Conservation (phyloP, 2,797 vertebrate species). For the Myoxocephalus aenaeus region DNA sequence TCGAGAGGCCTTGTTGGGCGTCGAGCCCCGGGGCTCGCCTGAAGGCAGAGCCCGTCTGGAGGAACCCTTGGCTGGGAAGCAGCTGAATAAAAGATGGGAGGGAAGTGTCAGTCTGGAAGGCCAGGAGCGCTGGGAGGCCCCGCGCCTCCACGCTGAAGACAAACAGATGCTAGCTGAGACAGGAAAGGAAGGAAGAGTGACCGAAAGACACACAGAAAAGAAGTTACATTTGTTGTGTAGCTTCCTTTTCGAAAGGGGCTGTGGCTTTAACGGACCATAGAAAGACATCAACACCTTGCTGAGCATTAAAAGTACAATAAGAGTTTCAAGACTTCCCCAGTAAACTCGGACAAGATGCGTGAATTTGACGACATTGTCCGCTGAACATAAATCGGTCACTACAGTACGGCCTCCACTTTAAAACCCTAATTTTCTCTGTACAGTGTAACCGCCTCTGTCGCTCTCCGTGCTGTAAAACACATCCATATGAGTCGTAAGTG, state of each 20-base stretch:
- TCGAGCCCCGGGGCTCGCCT: constrained; percentile 77
- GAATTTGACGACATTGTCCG: background rate
- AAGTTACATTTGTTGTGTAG: background rate
- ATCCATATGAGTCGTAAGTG: constrained; percentile 39
- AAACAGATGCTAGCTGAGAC: constrained; percentile 63
- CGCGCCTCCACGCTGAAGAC: constrained; percentile 24
- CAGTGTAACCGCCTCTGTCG: constrained; percentile 4
- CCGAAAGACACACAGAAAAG: background rate
- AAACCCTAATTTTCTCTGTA: background rate
- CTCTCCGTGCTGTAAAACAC: constrained; percentile 36
- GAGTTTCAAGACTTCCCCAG: background rate
- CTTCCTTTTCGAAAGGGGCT: background rate
- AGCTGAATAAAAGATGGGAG: constrained; percentile 80
- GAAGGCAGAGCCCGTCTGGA: constrained; percentile 79
- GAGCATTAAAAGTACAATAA: too few species aligned
- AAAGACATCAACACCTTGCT: background rate
- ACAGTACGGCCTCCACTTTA: constrained; percentile 6
- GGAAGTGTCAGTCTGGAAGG: constrained; percentile 72
- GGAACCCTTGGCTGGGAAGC: constrained; percentile 71
- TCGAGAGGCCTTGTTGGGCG: constrained; percentile 72
- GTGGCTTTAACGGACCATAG: background rate
- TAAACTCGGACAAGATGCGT: background rate
- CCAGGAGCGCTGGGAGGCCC: constrained; percentile 64
- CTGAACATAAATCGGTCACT: background rate
- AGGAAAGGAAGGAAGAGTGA: constrained; percentile 1